These are phyloP conservation scores for Cyprinella venusta DNA, from an alignment of 2,797 vertebrate species.

Conservation along the genomic window DNA sequence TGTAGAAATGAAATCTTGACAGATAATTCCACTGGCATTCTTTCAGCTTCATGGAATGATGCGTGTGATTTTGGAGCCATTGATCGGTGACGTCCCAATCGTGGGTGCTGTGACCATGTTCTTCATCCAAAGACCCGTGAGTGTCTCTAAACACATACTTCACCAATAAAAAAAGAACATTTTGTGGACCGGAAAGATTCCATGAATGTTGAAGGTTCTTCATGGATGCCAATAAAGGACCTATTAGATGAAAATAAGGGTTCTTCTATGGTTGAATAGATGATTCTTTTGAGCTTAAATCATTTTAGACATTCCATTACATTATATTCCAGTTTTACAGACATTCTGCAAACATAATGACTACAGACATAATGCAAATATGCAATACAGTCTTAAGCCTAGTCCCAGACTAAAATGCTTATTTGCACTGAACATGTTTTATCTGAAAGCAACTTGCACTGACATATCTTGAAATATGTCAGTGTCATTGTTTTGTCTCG, in stretches of 20 bases:
- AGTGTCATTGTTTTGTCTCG: not conserved
- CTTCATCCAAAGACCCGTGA: constrained; percentile 91
- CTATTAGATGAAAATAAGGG: not conserved
- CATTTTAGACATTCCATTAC: not conserved
- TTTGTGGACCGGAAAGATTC: not conserved
- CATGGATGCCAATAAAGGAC: not conserved
- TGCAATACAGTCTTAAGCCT: not conserved
- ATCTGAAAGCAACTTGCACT: not conserved
- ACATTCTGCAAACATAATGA: too few species aligned
- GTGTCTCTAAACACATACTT: constrained; percentile 59
- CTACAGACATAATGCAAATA: too few species aligned
- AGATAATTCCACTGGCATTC: not conserved
- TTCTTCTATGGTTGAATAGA: not conserved
- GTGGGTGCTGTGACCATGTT: constrained; percentile 93
- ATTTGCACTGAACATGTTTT: not conserved
- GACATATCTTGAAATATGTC: not conserved
- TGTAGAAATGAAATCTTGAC: not conserved
- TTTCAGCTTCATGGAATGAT: constrained; percentile 87
- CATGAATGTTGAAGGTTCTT: not conserved
- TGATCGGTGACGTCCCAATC: constrained; percentile 89
- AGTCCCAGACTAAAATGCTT: not conserved
- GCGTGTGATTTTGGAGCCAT: constrained; percentile 91
- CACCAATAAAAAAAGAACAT: not conserved
- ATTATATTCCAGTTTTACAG: not conserved
- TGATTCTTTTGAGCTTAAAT: not conserved